Evolutionary conservation across 2,888 invertebrate species (phyloP).

Genomic region (Rhagium mordax): DNA sequence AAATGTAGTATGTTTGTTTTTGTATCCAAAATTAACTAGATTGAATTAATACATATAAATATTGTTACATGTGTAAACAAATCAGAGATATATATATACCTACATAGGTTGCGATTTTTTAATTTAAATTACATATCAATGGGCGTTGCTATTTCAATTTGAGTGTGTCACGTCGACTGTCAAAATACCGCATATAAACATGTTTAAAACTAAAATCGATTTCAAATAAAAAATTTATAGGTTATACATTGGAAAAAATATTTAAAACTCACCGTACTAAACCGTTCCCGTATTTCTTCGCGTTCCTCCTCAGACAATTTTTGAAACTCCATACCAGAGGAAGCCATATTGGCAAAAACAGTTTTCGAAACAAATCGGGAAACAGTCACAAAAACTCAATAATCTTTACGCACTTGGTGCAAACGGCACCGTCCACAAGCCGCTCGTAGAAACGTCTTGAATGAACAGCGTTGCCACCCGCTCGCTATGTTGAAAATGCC

Average conservation of each 20-base stretch:
- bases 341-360: constrained; percentile 53
- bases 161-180: constrained; percentile 39
- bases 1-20: constrained; percentile 20
- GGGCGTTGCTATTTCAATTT: constrained; percentile 53
- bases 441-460: constrained; percentile 29
- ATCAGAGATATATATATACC: background rate
- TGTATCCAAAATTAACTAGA: background rate
- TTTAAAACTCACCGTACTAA: constrained; percentile 77
- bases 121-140: constrained; percentile 34
- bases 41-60: background rate
- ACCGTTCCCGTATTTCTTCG: constrained; percentile 84
- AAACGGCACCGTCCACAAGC: constrained; percentile 44
- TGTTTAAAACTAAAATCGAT: constrained; percentile 45
- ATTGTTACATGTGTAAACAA: constrained; percentile 4
- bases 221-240: constrained; percentile 28
- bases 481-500: background rate
- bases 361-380: constrained; percentile 37
- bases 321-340: constrained; percentile 63
- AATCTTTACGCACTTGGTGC: constrained; percentile 40
- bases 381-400: constrained; percentile 42
- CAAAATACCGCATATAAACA: constrained; percentile 48
- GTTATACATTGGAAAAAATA: constrained; percentile 27
- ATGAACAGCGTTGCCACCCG: constrained; percentile 29
- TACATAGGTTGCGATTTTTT: background rate
- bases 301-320: constrained; percentile 80